A percentile compares a stretch with the other conserved stretches of the same genome.
Evolutionary conservation across 2,797 vertebrate genomes (phyloP).

Genomic region (Amazona finschi): DNA sequence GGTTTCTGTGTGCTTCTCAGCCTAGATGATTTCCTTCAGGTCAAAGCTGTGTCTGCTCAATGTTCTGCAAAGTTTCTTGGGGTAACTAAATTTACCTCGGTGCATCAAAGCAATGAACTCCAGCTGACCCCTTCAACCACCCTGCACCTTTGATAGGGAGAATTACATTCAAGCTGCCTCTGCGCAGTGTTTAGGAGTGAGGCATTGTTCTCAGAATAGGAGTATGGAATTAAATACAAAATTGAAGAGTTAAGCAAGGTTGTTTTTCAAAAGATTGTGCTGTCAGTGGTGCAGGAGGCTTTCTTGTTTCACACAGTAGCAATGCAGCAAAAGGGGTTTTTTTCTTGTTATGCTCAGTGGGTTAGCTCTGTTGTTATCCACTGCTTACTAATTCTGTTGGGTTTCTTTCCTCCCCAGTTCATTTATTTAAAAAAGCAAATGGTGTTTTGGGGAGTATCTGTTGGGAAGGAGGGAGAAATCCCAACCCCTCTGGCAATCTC

Average conservation of each 20-base stretch:
- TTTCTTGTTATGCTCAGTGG: background rate
- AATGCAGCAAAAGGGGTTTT: background rate
- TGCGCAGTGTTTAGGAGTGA: background rate
- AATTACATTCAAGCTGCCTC: background rate
- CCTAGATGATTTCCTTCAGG: background rate
- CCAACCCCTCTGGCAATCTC: background rate
- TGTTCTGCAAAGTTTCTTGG: background rate
- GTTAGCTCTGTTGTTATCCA: background rate
- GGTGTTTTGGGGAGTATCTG: background rate
- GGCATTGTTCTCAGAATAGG: background rate
- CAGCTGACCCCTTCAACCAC: background rate
- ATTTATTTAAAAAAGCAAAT: accelerated
- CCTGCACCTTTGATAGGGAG: background rate
- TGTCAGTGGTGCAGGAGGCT: background rate
- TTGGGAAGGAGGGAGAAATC: background rate
- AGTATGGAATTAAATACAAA: background rate
- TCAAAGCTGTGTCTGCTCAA: background rate
- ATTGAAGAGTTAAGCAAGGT: background rate
- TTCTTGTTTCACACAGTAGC: background rate
- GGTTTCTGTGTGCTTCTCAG: background rate
- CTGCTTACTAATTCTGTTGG: background rate
- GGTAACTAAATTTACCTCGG: background rate
- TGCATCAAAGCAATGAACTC: background rate
- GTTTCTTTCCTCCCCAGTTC: background rate
- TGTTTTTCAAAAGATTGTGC: background rate